phyloP scores from a whole-genome alignment of 2,888 invertebrate genomes.

The Microplitis deprimator region DNA sequence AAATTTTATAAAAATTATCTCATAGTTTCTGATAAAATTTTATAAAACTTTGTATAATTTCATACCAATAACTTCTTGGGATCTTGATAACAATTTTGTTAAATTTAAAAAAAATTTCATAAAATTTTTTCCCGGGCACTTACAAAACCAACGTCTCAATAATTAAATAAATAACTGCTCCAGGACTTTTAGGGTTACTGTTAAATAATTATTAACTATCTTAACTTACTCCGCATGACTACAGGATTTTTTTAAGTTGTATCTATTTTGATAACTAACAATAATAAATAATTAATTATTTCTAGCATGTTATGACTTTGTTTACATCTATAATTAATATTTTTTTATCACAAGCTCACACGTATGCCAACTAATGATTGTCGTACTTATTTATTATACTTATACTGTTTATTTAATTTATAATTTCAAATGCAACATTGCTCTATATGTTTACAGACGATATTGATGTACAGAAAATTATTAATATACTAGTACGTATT shows the following conservation, averaged over 20 bases:
- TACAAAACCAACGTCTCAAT: background rate
- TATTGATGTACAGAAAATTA: background rate
- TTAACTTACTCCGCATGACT: background rate
- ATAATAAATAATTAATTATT: background rate
- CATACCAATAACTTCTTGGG: background rate
- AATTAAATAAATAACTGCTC: background rate
- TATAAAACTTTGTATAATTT: background rate
- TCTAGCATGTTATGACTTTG: background rate
- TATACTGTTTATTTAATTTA: background rate
- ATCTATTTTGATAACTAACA: background rate
- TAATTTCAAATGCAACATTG: background rate
- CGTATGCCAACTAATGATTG: background rate
- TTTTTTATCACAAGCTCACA: background rate
- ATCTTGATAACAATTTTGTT: background rate
- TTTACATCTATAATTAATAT: background rate
- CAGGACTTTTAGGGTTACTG: slow-evolving; percentile 7
- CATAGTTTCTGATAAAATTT: too few relatives aligned
- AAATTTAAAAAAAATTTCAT: background rate
- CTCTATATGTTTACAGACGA: background rate
- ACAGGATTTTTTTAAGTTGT: background rate
- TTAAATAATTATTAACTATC: background rate
- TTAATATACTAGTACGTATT: background rate
- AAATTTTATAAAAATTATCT: too few relatives aligned
- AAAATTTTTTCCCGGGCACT: background rate
- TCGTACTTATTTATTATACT: background rate